Evolutionary conservation across 2,113 vertebrate genomes (phyloP), one percentile per base, ranked within the genome.

Genomic region (Onychorhynchus coronatus): DNA sequence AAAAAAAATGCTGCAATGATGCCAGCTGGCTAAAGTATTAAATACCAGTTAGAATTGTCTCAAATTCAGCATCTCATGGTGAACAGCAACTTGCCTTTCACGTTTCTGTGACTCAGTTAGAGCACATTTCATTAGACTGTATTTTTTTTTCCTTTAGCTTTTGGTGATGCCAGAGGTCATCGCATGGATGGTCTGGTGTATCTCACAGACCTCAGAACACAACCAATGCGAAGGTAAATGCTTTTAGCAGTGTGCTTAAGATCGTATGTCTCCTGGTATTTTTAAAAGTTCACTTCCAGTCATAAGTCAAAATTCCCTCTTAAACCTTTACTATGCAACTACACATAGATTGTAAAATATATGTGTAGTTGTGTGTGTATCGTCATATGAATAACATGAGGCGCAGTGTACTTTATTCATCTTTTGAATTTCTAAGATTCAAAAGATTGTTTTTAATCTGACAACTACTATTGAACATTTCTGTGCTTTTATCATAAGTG

Each of bases 181-280:
- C 76, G 56, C 73, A 98, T 98, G 92, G 97, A 98, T 91, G 97
- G 97, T 83, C 91, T 84, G 14, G 97, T 97, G 20, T 98, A 98
- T 77, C 93, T 98, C 82, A 91, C 94, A 42, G 98, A 98, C 85
- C 97, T 98, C 84, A 95, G 97, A 94, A 97, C 96, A 58, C 97
- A 96, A 31, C 97, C 97, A 2, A 97, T 97, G 95, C 96, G 98
- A 97, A 98, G 97, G 97, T 98, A 95, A 96, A 44, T n/a, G 28
- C 16, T 53, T 92, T 76, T 20, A 37, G 8, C 31, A 22, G 1
- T 30, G 6, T 25, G 27, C 24, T 63, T 58, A 21, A 74, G 25
- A 62, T 73, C 86, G 20, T 56, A 16, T 39, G 50, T 53, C 20
- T 53, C 15, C 24, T 70, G 8, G 11, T 41, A 37, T 52, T 86